Evolutionary conservation across 1,140 invertebrate species (phyloP).

Genomic region (Achatina immaculata): DNA sequence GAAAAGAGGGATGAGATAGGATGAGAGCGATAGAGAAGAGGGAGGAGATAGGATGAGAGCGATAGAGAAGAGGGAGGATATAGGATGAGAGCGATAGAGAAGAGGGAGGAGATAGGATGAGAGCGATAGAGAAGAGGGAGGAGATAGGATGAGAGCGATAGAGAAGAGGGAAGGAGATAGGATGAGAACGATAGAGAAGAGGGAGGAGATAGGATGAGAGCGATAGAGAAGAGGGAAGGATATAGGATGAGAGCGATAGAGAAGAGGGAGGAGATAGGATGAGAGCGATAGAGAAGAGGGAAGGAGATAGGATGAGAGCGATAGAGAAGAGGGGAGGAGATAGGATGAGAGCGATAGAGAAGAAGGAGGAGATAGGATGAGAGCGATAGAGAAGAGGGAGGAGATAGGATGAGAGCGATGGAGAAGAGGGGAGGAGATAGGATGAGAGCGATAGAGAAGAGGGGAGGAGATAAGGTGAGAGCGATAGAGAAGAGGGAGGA

Average conservation of each 20-base stretch:
- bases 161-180: neutral
- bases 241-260: neutral
- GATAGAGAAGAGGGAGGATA: neutral
- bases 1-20: neutral
- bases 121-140: neutral
- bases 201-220: neutral
- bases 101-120: neutral
- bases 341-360: neutral
- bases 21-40: neutral
- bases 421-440: neutral
- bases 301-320: neutral
- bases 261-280: neutral
- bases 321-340: neutral
- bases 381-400: neutral
- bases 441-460: conserved; percentile 18
- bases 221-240: neutral
- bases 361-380: neutral
- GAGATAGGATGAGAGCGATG: neutral
- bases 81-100: neutral
- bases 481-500: neutral
- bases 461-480: neutral
- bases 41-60: neutral
- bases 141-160: neutral
- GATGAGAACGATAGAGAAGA: neutral
- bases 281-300: neutral